phyloP scores from a whole-genome alignment of 2,888 invertebrate genomes.

The Parthenolecanium corni region DNA sequence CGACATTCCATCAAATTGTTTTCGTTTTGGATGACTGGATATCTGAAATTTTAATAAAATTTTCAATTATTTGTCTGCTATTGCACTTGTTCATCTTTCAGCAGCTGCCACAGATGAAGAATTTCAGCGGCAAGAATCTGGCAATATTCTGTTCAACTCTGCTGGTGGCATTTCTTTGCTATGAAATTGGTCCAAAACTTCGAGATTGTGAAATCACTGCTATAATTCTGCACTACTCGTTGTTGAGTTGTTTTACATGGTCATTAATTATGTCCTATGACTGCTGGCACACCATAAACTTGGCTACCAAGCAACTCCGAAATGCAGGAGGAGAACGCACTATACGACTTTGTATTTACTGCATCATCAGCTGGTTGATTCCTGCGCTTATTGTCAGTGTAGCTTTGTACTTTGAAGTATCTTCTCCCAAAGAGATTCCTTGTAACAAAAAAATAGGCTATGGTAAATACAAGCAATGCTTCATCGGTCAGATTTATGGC shows the following conservation, averaged over 20 bases:
- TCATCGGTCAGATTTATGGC: constrained; percentile 42
- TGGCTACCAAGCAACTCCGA: constrained; percentile 41
- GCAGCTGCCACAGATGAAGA: constrained; percentile 41
- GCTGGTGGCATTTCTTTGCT: constrained; percentile 41
- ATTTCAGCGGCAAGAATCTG: constrained; percentile 44
- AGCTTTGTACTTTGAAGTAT: constrained; percentile 38
- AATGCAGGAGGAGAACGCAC: constrained; percentile 39
- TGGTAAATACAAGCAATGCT: constrained; percentile 40
- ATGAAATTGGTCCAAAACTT: constrained; percentile 39
- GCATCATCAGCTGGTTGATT: constrained; percentile 40
- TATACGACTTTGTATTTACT: constrained; percentile 39
- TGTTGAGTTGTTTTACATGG: constrained; percentile 46
- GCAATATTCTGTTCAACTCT: constrained; percentile 42
- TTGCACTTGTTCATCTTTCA: constrained; percentile 41
- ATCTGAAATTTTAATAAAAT: constrained; percentile 12
- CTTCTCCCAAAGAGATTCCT: constrained; percentile 32
- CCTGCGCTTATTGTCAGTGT: constrained; percentile 38
- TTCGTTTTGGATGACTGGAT: not conserved
- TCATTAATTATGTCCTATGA: constrained; percentile 45
- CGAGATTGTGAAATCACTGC: constrained; percentile 39
- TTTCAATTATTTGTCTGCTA: constrained; percentile 41
- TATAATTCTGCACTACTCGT: constrained; percentile 42
- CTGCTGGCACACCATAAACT: constrained; percentile 40
- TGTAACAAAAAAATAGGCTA: constrained; percentile 40
- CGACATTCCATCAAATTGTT: not conserved